These are phyloP conservation scores for Linhomoeus sp. DNA, from an alignment of 2,888 invertebrate genomes.

Conservation along the genomic window DNA sequence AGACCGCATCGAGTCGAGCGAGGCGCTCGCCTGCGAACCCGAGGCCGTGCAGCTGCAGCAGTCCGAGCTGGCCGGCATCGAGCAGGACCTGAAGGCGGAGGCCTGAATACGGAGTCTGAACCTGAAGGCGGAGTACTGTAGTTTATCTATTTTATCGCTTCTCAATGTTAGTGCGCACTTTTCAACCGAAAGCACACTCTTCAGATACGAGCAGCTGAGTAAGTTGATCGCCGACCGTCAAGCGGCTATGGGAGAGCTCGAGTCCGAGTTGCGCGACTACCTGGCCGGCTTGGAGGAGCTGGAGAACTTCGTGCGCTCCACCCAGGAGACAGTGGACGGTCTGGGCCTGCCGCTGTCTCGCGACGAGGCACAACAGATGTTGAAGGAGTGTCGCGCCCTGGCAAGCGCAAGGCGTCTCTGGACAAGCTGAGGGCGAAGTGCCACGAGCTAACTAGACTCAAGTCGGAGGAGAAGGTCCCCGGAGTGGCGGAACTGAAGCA, in stretches of 20 bases:
- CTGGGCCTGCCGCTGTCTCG: slow-evolving; percentile 50
- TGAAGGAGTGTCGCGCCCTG: slow-evolving; percentile 42
- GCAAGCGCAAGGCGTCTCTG: neutral
- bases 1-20: slow-evolving; percentile 46
- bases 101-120: no score
- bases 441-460: slow-evolving; percentile 5
- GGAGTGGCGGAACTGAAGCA: no score
- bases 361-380: slow-evolving; percentile 71
- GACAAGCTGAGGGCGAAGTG: neutral
- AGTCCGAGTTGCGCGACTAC: no score
- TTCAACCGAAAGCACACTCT: no score
- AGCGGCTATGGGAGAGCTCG: neutral
- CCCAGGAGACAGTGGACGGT: slow-evolving; percentile 60
- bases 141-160: no score
- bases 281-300: no score
- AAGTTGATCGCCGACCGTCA: neutral
- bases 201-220: neutral
- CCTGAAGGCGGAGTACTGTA: no score
- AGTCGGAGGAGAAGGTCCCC: neutral
- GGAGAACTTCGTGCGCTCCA: slow-evolving; percentile 63
- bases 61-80: slow-evolving; percentile 60
- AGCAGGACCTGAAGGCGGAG: slow-evolving; percentile 42
- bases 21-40: slow-evolving; percentile 75
- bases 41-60: slow-evolving; percentile 76
- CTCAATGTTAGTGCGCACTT: no score